Base-by-base conservation (phyloP, 2,888 invertebrate genomes). In the Cantharis nigra region DNA sequence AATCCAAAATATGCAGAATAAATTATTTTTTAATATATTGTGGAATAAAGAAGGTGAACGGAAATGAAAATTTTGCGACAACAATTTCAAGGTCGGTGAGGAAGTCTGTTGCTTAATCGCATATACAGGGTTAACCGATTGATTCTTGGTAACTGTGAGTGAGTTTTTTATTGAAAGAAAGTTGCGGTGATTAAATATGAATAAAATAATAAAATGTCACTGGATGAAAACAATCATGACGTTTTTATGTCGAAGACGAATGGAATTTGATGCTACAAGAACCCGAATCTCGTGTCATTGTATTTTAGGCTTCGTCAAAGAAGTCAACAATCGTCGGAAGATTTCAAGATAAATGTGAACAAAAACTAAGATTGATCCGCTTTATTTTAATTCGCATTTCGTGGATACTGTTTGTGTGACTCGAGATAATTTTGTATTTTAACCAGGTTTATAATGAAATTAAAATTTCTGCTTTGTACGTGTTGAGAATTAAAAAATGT, bases 311-410 rank as follows among this genome's bases (percentile, higher is more conserved):
- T 26, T 26, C 65, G 20, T 67, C 65, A 67, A 20, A 67, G 65
- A 67, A 67, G 65, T 67, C 65, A 67, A 67, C 23, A 67, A 67
- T 67, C 65, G 65, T 67, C 65, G 65, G 26, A 67, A 67, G 65
- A 67, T 67, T 67, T 67, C n/a, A 67, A 67, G 65, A 67, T 67
- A 67, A 67, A 67, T 26, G 23, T 67, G 23, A 26, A 23, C 65
- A 67, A 67, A 67, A 67, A 67, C 65, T 67, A 67, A 67, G 65
- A 67, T 67, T 67, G 65, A 67, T 67, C n/a, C 26, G 26, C 49
- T 67, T 67, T 23, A 67, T 67, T 67, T 67, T 67, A 23, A 67
- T 67, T 67, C 26, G 13, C 18, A 23, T 67, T 23, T 67, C 18
- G 49, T 49, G 49, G 49, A 49, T 49, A n/a, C n/a, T 49, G n/a